Evolutionary conservation across 1,140 invertebrate species (phyloP).

Genomic region (Glossosoma conforme): DNA sequence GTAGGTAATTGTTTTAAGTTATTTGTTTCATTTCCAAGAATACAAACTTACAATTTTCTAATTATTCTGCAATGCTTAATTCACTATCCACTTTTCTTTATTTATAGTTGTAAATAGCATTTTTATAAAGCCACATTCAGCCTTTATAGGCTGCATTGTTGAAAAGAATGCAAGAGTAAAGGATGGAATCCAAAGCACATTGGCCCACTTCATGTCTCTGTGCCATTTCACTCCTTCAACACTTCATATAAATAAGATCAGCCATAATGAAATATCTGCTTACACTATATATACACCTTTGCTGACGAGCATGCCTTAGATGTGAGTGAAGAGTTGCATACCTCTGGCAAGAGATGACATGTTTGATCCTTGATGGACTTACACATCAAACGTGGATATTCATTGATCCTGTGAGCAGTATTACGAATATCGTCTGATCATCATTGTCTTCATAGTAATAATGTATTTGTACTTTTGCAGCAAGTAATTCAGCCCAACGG

Average conservation of each 20-base stretch:
- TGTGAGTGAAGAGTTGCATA: not conserved
- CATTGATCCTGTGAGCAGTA: too few species aligned
- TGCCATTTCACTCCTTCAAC: constrained; percentile 2
- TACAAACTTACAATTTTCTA: too few species aligned
- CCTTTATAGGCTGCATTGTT: not conserved
- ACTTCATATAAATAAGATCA: not conserved
- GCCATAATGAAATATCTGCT: not conserved
- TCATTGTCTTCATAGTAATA: too few species aligned
- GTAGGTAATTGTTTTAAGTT: not conserved
- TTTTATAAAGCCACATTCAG: not conserved
- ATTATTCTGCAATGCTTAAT: too few species aligned
- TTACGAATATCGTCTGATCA: too few species aligned
- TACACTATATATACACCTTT: not conserved
- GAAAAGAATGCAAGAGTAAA: constrained; percentile 1
- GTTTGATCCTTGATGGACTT: too few species aligned
- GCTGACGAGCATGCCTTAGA: not conserved
- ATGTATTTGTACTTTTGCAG: not conserved
- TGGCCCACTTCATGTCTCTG: not conserved
- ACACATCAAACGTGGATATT: too few species aligned
- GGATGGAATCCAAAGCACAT: not conserved
- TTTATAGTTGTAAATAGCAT: too few species aligned
- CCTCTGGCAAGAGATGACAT: not conserved
- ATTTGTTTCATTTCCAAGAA: not conserved
- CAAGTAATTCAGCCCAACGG: constrained; percentile 29
- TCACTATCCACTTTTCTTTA: too few species aligned